phyloP scores from a whole-genome alignment of 2,888 invertebrate genomes.

The Thalpophila matura region DNA sequence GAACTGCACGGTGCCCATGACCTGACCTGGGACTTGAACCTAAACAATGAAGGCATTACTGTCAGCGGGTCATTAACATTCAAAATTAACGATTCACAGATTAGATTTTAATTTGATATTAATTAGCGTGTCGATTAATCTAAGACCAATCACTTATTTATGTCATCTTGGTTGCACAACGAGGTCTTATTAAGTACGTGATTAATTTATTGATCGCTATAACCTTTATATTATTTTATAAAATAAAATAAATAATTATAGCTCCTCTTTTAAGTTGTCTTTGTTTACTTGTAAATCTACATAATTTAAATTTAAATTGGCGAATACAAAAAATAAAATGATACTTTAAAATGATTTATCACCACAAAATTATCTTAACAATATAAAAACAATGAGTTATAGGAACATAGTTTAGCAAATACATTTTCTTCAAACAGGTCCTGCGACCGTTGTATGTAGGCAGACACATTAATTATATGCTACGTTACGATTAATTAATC shows the following conservation, averaged over 20 bases:
- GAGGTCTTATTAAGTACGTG: neutral
- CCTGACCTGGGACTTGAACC: conserved; percentile 58
- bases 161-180: conserved; percentile 11
- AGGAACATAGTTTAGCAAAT: conserved; percentile 6
- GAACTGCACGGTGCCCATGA: conserved; percentile 55
- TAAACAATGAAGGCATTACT: conserved; percentile 54
- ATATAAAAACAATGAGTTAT: conserved; percentile 25
- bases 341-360: conserved; percentile 16
- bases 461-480: conserved; percentile 53
- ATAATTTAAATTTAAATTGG: neutral
- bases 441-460: conserved; percentile 4
- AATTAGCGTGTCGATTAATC: conserved; percentile 39
- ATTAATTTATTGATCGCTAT: neutral
- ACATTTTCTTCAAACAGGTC: conserved; percentile 50
- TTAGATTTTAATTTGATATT: conserved; percentile 46
- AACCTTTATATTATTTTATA: neutral
- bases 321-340: neutral
- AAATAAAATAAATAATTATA: too few species aligned
- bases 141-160: neutral
- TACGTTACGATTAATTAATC: conserved; percentile 53
- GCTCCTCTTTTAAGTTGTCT: conserved; percentile 4
- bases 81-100: conserved; percentile 40
- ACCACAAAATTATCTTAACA: neutral
- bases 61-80: conserved; percentile 58
- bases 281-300: conserved; percentile 15